Percentiles rank a stretch among this genome's conserved stretches.
phyloP scores from a whole-genome alignment of 2,113 vertebrate species.

The Protomyctophum bolini region DNA sequence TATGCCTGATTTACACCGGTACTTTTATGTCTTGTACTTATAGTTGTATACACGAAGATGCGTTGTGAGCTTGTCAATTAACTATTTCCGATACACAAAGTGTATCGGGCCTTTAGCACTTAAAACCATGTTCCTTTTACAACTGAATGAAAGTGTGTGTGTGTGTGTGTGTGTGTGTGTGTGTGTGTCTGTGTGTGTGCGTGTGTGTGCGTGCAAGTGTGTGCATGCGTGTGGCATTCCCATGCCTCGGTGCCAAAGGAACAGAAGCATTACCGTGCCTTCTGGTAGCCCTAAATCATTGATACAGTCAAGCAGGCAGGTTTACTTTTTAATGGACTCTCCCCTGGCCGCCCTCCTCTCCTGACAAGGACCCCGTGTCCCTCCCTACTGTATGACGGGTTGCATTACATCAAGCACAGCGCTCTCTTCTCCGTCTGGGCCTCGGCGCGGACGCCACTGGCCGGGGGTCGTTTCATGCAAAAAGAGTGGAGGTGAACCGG shows the following conservation, averaged over 20 bases:
- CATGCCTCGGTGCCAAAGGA: constrained; percentile 36
- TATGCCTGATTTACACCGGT: not conserved
- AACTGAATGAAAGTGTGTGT: constrained; percentile 20
- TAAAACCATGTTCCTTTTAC: not conserved
- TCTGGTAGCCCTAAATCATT: constrained; percentile 68
- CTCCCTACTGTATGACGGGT: not conserved
- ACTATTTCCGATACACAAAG: no score
- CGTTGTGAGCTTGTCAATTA: no score
- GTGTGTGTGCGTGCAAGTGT: not conserved
- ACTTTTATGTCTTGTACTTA: no score
- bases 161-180: constrained; percentile 12
- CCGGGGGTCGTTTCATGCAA: constrained; percentile 22
- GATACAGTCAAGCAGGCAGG: constrained; percentile 60
- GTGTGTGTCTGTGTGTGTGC: constrained; percentile 11
- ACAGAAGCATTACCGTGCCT: constrained; percentile 44
- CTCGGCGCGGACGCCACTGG: constrained; percentile 25
- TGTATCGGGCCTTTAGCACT: no score
- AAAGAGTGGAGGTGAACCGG: constrained; percentile 18
- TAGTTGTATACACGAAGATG: no score
- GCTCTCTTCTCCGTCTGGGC: constrained; percentile 9
- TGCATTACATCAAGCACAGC: constrained; percentile 27
- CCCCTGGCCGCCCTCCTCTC: constrained; percentile 14
- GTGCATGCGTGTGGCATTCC: constrained; percentile 1
- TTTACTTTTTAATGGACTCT: constrained; percentile 73
- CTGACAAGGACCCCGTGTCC: constrained; percentile 10